Evolutionary conservation across 2,888 invertebrate genomes (phyloP).

Genomic region (Sipha maydis): DNA sequence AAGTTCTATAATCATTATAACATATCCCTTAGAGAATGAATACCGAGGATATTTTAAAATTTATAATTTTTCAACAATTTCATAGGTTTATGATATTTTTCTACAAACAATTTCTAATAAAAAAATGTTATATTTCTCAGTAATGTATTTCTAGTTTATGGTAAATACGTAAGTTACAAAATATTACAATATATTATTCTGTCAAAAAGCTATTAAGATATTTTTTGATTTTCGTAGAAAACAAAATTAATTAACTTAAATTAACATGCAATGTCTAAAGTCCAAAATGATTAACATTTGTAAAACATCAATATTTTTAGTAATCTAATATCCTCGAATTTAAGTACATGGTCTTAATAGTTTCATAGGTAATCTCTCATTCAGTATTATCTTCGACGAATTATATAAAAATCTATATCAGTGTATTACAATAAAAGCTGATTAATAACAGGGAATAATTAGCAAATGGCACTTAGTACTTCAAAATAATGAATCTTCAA

Average conservation of each 20-base stretch:
- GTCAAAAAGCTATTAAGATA: background rate
- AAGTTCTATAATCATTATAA: background rate
- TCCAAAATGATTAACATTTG: background rate
- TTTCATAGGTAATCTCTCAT: background rate
- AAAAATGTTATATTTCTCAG: background rate
- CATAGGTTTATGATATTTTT: background rate
- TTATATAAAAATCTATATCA: background rate
- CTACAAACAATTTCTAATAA: background rate
- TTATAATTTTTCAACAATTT: background rate
- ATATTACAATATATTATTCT: background rate
- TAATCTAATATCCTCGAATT: constrained; percentile 9
- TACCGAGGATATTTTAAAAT: background rate
- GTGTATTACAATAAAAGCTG: background rate
- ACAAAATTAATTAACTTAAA: background rate
- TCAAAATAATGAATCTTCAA: background rate
- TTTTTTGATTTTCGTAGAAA: background rate
- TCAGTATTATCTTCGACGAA: background rate
- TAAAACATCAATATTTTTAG: constrained; percentile 2
- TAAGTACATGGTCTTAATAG: background rate
- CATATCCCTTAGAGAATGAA: background rate
- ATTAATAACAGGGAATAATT: background rate
- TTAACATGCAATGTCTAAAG: background rate
- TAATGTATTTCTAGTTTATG: background rate
- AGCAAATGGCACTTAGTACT: background rate
- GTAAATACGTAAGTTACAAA: too few relatives aligned